phyloP scores from a whole-genome alignment of 2,113 vertebrate genomes.

The Zapus hudsonius region DNA sequence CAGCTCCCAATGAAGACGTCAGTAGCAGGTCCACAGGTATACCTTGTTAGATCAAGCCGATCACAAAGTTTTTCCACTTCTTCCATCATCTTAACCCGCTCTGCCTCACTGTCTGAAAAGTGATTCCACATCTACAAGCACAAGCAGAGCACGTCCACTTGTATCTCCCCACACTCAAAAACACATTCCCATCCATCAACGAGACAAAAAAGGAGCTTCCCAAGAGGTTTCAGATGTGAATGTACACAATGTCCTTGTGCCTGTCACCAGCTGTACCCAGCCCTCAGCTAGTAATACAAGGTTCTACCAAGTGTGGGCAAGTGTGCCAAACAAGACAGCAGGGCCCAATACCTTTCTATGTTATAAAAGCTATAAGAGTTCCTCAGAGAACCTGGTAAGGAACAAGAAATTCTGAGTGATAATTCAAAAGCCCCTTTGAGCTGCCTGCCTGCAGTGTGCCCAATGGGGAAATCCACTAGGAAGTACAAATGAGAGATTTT shows the following conservation, averaged over 20 bases:
- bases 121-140: constrained; percentile 96
- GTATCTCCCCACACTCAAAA: not conserved
- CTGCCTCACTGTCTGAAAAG: constrained; percentile 94
- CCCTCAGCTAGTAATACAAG: not conserved
- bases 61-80: constrained; percentile 99
- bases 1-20: constrained; percentile 61
- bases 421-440: not conserved
- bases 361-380: not conserved
- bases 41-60: constrained; percentile 95
- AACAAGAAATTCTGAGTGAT: not conserved
- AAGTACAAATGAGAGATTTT: not conserved
- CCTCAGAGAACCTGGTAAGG: not conserved
- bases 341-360: not conserved
- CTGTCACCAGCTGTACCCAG: not conserved
- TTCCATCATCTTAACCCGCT: constrained; percentile 98
- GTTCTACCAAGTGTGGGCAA: not conserved
- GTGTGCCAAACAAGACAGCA: not conserved
- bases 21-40: not conserved
- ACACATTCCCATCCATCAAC: not conserved
- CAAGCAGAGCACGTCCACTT: constrained; percentile 73
- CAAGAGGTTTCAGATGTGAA: not conserved
- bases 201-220: not conserved
- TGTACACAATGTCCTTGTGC: not conserved
- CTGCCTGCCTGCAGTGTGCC: not conserved
- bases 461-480: not conserved